Conservation (phyloP, 2,113 vertebrate genomes). For the Grallaria varia region DNA sequence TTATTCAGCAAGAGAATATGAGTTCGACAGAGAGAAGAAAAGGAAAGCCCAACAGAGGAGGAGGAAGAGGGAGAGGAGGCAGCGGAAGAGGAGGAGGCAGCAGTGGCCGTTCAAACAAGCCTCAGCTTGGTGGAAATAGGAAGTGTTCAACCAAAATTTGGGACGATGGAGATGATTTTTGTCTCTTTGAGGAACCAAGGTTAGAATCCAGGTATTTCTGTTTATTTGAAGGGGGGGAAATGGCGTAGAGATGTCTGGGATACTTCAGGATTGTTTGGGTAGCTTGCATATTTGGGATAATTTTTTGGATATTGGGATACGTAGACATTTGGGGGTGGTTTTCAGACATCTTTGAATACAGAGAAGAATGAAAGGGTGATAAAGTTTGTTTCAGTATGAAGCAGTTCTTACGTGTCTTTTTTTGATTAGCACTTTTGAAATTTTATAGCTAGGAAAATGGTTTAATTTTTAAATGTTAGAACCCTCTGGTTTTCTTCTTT, state of each 20-base stretch:
- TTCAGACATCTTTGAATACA: not conserved
- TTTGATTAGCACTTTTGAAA: not conserved
- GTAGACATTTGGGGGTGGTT: not conserved
- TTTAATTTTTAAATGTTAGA: not conserved
- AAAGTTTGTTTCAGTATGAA: not conserved
- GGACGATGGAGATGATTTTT: constrained; percentile 91
- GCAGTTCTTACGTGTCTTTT: not conserved
- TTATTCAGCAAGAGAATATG: constrained; percentile 65
- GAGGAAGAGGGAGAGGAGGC: constrained; percentile 67
- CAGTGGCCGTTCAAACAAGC: constrained; percentile 34
- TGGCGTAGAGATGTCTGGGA: not conserved
- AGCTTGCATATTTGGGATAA: not conserved
- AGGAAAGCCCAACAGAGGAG: constrained; percentile 86
- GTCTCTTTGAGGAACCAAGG: constrained; percentile 76
- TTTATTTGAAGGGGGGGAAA: not conserved
- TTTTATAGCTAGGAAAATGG: not conserved
- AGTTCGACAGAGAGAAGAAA: constrained; percentile 76
- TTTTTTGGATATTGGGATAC: not conserved
- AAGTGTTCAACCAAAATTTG: constrained; percentile 79
- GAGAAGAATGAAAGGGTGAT: not conserved
- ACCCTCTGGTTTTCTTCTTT: not conserved
- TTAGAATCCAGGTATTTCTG: constrained; percentile 60
- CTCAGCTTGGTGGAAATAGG: constrained; percentile 65
- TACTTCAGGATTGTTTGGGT: not conserved
- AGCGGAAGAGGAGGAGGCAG: constrained; percentile 40